Conservation (phyloP, 2,113 vertebrate genomes). For the Psilopogon haemacephalus region DNA sequence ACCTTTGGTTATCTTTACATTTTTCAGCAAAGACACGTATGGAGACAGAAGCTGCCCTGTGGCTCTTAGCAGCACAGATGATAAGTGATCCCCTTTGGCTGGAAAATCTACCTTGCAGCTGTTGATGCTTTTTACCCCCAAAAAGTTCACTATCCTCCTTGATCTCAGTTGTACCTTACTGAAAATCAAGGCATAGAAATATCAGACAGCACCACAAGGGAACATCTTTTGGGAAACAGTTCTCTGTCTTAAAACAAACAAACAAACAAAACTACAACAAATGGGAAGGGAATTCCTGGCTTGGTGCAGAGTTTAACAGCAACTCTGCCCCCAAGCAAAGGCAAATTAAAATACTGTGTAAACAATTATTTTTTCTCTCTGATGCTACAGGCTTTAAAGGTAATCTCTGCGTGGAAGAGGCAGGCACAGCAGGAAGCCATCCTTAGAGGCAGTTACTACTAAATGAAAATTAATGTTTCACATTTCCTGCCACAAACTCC, state of each 20-base stretch:
- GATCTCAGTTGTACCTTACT: neutral
- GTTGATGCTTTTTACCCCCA: neutral
- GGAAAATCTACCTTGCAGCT: constrained; percentile 22
- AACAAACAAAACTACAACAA: neutral
- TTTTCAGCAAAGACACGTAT: neutral
- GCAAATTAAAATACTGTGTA: neutral
- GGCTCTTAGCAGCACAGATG: neutral
- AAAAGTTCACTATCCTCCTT: neutral
- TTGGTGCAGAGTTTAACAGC: neutral
- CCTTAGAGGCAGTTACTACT: neutral
- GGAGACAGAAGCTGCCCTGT: neutral
- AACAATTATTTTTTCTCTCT: neutral
- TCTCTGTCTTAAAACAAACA: neutral
- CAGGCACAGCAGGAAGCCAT: neutral
- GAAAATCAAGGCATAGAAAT: neutral
- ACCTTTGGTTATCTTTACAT: neutral
- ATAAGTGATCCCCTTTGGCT: constrained; percentile 2
- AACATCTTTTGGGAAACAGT: neutral
- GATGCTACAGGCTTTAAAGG: neutral
- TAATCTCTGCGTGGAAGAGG: neutral
- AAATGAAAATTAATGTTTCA: neutral
- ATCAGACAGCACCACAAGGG: neutral
- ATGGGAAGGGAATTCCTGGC: neutral
- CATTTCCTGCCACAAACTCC: neutral
- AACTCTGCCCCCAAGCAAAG: neutral